Conservation (phyloP, 1,140 invertebrate genomes). For the Drosophila paulistorum region DNA sequence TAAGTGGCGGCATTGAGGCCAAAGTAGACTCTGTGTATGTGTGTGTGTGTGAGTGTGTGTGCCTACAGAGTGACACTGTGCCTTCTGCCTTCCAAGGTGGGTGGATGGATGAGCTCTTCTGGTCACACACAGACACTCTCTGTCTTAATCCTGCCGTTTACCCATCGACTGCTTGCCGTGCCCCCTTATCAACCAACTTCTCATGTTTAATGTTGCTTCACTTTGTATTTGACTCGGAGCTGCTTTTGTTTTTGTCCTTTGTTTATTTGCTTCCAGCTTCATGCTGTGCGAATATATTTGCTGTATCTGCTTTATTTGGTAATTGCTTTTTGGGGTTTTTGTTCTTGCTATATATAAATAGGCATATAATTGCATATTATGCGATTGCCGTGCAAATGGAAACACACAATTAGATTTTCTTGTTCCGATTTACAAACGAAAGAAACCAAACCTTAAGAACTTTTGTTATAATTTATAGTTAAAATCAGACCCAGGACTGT, state of each 20-base stretch:
- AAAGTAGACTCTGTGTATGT: conserved; percentile 12
- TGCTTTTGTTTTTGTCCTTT: conserved; percentile 48
- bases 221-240: conserved; percentile 47
- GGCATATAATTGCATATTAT: conserved; percentile 8
- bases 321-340: conserved; percentile 57
- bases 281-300: conserved; percentile 27
- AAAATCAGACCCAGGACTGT: too few relatives aligned
- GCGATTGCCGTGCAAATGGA: not conserved
- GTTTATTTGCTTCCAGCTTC: conserved; percentile 28
- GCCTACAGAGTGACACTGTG: conserved; percentile 4
- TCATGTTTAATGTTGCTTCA: conserved; percentile 57
- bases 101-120: conserved; percentile 1
- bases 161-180: not conserved
- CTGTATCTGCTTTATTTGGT: conserved; percentile 47
- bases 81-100: not conserved
- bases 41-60: not conserved
- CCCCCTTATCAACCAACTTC: not conserved
- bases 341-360: not conserved
- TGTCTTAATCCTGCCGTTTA: conserved; percentile 54
- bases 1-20: conserved; percentile 71
- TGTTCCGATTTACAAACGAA: not conserved
- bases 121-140: conserved; percentile 36
- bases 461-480: too few relatives aligned
- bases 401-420: not conserved
- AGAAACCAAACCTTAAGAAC: too few relatives aligned